Base-by-base conservation (phyloP, 2,888 invertebrate genomes). In the Pocota personata region DNA sequence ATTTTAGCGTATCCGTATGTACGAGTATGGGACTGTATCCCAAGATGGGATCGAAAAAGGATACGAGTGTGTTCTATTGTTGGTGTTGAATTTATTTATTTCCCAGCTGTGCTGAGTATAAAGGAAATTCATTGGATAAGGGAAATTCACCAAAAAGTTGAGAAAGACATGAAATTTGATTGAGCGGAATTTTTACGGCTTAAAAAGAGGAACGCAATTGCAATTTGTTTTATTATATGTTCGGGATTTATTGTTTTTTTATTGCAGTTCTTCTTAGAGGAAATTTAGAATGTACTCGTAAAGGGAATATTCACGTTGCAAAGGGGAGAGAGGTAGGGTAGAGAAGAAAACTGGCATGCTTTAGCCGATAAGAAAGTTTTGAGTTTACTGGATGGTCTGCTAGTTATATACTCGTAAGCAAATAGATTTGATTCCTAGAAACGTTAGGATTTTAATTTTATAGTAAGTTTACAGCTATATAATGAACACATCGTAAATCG, bases 111-210 rank as follows among this genome's bases (percentile, higher is more conserved):
- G 16, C 37, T 37, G n/a, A 52, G 52, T 14, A 16, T 40, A 40
- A 66, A 35, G 21, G 10, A n/a, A 66, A 37, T 46, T 30, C 12
- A n/a, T 6, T n/a, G 67, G 50, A 32, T 48, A 16, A 30, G 21
- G 14, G n/a, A 46, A 40, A 30, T 40, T 19, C 21, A 24, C n/a
- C 16, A 27, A 52, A 50, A 73, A 73, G 52, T 73, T 73, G 52
- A 73, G 62, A 62, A 73, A 60, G 21, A 62, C 52, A 52, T 73
- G 62, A 73, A 62, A 62, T 73, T 62, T 73, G 60, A 73, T 62
- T 62, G 73, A 52, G 62, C 27, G 40, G 21, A 40, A 62, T 43
- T 73, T n/a, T 73, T 73, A 73, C 40, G 62, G 35, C 66, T 14
- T 5, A 1, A 62, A 21, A 35, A 16, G 32, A 21, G 50, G 1